These are phyloP conservation scores for Macaca fascicularis DNA, from an alignment of 2,113 vertebrate species.

Conservation along the genomic window DNA sequence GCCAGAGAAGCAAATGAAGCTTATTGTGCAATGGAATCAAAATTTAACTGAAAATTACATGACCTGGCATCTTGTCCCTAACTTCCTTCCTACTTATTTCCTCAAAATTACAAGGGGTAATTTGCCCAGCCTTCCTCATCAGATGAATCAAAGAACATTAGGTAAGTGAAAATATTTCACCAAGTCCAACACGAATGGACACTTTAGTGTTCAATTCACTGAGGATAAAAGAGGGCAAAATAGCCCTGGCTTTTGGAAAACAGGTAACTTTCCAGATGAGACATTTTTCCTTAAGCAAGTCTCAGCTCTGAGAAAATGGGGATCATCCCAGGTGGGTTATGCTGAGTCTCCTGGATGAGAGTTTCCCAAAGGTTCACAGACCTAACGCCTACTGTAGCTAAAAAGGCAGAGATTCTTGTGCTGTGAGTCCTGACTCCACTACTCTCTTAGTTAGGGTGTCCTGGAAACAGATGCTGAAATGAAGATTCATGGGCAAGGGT, in stretches of 20 bases:
- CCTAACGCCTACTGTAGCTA: too few relatives aligned
- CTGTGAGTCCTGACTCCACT: too few relatives aligned
- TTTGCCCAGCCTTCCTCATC: not conserved
- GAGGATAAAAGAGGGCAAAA: not conserved
- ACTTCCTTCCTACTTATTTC: not conserved
- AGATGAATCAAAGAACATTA: not conserved
- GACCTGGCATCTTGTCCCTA: not conserved
- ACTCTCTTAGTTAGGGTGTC: too few relatives aligned
- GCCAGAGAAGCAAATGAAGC: not conserved
- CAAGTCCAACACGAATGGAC: not conserved
- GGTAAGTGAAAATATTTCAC: not conserved
- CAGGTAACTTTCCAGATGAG: not conserved
- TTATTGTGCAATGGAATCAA: not conserved
- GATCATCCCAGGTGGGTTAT: too few relatives aligned
- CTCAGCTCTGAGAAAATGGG: not conserved
- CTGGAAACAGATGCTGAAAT: too few relatives aligned
- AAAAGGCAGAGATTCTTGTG: too few relatives aligned
- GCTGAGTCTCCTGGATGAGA: too few relatives aligned
- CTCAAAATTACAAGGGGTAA: not conserved
- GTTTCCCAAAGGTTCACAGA: too few relatives aligned
- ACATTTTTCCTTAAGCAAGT: not conserved
- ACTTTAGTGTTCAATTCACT: not conserved
- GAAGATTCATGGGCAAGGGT: too few relatives aligned
- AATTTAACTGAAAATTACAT: not conserved
- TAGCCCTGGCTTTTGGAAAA: not conserved